Base-by-base conservation (phyloP, 2,888 invertebrate genomes). In the Tenthredo amoena region DNA sequence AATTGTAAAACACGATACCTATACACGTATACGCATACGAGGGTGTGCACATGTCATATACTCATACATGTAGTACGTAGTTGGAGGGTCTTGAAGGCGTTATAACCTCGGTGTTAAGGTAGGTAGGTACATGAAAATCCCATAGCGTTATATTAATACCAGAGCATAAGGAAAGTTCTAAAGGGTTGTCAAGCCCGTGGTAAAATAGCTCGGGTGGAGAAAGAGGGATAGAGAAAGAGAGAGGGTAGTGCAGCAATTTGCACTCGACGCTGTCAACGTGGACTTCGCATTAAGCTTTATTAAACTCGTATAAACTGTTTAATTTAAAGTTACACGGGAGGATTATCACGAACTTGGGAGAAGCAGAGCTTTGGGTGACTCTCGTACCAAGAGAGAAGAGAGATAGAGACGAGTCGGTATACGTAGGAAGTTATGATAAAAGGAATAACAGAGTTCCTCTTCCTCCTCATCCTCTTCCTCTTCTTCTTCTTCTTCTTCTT, bases 221-320 rank as follows among this genome's bases (percentile, higher is more conserved):
- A 84, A 76, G 85, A 72, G 77, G 43, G 26, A 58, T 85, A 31
- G 82, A 68, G 65, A 62, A 34, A 47, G 31, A 84, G n/a, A 74
- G 18, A 62, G 65, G 68, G 62, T 68, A 85, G 85, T 85, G 79
- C 72, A 82, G 55, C 86, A 89, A 90, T 89, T 89, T 88, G 88
- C 88, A 88, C 87, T 89, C 87, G 88, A 89, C 88, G 86, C 87
- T 87, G 85, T 82, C 85, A 85, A 82, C 79, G 71, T 55, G 87
- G 86, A 82, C 87, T 85, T 85, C 81, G 87, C 89, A 87, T 88
- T 87, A 88, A 87, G 88, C 87, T 89, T 90, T 89, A 89, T 90
- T 89, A 90, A 90, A 88, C 86, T 88, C 87, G 86, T 82, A 86
- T 85, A 87, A 87, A 88, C 85, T 85, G 86, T 87, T 87, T 86